phyloP scores from a whole-genome alignment of 2,797 vertebrate species.

The Phaenicophaeus curvirostris region DNA sequence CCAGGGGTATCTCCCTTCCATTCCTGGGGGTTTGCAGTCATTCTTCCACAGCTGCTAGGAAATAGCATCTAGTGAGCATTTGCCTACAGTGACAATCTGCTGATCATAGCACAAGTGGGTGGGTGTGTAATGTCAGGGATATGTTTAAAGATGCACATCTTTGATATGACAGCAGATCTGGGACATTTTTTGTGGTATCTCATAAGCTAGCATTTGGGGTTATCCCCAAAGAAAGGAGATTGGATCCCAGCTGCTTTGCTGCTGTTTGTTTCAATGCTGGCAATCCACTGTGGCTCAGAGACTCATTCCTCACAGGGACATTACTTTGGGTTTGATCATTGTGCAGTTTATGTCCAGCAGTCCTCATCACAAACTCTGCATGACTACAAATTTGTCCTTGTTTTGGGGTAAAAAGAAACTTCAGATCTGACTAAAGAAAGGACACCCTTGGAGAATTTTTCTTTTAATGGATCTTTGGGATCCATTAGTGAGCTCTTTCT shows the following conservation, averaged over 20 bases:
- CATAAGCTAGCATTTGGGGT: not conserved
- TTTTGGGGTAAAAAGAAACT: not conserved
- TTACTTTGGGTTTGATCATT: not conserved
- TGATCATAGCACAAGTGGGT: accelerated
- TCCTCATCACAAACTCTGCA: not conserved
- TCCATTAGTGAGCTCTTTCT: not conserved
- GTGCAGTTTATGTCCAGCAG: not conserved
- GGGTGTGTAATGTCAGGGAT: not conserved
- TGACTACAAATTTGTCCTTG: not conserved
- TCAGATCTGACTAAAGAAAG: not conserved
- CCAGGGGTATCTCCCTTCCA: not conserved
- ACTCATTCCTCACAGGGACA: not conserved
- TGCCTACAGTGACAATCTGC: not conserved
- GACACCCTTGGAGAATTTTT: not conserved
- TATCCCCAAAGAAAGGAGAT: not conserved
- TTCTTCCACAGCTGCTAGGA: not conserved
- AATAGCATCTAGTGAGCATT: not conserved
- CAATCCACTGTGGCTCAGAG: not conserved
- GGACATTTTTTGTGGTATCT: not conserved
- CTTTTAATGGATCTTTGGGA: not conserved
- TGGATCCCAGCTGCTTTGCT: not conserved
- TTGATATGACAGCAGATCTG: not conserved
- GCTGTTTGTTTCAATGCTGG: not conserved
- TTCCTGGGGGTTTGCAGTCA: not conserved
- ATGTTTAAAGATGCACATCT: not conserved